A percentile compares a stretch with the other conserved stretches of the same genome.
Evolutionary conservation across 2,113 vertebrate genomes (phyloP).

Genomic region (Neogobius melanostomus): DNA sequence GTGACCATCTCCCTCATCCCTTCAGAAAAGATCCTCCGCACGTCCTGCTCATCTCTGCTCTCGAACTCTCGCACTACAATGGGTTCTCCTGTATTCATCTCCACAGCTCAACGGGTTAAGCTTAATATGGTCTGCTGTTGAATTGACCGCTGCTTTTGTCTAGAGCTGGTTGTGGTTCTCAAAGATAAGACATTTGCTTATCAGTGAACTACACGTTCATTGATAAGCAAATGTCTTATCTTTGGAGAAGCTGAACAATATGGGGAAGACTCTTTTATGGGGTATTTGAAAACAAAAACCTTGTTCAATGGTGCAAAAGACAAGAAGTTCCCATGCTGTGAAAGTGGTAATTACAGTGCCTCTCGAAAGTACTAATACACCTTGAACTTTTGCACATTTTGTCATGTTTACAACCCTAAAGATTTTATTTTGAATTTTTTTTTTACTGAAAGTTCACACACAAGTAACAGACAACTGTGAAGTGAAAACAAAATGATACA

Average conservation of each 20-base stretch:
- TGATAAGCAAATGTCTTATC: too few relatives aligned
- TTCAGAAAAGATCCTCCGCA: constrained; percentile 47
- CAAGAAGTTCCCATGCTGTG: not conserved
- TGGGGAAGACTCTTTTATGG: not conserved
- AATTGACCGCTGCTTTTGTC: too few relatives aligned
- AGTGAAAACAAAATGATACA: too few relatives aligned
- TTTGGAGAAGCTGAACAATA: not conserved
- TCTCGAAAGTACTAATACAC: too few relatives aligned
- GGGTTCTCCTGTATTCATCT: not conserved
- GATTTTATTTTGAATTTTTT: too few relatives aligned
- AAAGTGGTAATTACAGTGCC: too few relatives aligned
- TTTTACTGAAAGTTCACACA: too few relatives aligned
- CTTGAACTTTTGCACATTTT: too few relatives aligned
- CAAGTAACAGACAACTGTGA: too few relatives aligned
- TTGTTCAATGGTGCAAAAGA: not conserved
- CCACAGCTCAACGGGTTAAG: too few relatives aligned
- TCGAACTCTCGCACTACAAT: constrained; percentile 38
- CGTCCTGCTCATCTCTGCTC: constrained; percentile 18
- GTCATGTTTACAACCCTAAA: too few relatives aligned
- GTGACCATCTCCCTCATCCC: constrained; percentile 58
- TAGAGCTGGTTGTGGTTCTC: not conserved
- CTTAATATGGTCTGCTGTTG: not conserved
- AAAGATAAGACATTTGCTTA: not conserved
- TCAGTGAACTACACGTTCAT: not conserved
- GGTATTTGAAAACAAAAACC: not conserved